These are phyloP conservation scores for Anoplius nigerrimus DNA, from an alignment of 2,888 invertebrate species.

Conservation along the genomic window DNA sequence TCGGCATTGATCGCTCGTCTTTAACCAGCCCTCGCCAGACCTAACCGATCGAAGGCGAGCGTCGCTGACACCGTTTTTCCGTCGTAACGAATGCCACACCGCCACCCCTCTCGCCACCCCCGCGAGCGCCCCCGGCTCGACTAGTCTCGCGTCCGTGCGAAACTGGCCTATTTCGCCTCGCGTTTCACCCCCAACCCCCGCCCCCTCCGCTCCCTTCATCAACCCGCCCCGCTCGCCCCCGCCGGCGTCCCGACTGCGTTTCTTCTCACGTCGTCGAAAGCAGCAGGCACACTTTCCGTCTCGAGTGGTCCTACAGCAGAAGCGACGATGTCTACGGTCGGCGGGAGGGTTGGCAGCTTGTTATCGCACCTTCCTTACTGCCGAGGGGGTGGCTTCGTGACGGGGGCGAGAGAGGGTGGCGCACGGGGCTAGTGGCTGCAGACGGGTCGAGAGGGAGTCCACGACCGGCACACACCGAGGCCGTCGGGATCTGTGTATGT, in stretches of 20 bases:
- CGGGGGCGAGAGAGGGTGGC: conserved; percentile 22
- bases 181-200: not conserved
- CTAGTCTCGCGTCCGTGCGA: not conserved
- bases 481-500: too few relatives aligned
- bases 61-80: conserved; percentile 1
- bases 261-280: conserved; percentile 53
- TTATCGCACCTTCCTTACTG: conserved; percentile 63
- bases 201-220: conserved; percentile 11
- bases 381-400: conserved; percentile 1
- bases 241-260: conserved; percentile 53
- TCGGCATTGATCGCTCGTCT: too few relatives aligned
- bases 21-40: too few relatives aligned
- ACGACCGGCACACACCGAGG: conserved; percentile 11
- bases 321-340: conserved; percentile 58
- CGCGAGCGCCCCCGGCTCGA: not conserved
- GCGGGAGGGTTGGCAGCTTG: conserved; percentile 58
- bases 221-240: conserved; percentile 20
- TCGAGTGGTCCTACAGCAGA: conserved; percentile 66
- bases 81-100: too few relatives aligned
- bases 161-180: not conserved
- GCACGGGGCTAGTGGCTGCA: conserved; percentile 28
- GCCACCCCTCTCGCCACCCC: not conserved
- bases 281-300: conserved; percentile 61
- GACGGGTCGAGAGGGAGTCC: conserved; percentile 53
- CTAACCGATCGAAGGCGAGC: too few relatives aligned